Percentiles rank a stretch among this genome's conserved stretches.
Conservation (phyloP, 2,888 invertebrate species). For the Operophtera brumata region DNA sequence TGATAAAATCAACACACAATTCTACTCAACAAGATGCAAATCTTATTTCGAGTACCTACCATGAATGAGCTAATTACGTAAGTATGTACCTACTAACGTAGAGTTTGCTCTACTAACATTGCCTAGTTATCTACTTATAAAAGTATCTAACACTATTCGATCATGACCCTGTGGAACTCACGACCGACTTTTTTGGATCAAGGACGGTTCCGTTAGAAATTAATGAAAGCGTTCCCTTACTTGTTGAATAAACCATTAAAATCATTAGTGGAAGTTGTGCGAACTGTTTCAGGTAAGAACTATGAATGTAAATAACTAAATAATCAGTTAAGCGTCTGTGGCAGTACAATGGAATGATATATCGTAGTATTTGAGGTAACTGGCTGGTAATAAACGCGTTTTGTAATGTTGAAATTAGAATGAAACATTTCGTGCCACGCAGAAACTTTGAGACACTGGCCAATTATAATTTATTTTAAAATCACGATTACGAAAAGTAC, state of each 20-base stretch:
- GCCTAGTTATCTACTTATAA: conserved; percentile 22
- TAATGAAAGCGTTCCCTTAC: conserved; percentile 9
- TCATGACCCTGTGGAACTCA: conserved; percentile 46
- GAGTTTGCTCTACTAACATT: conserved; percentile 28
- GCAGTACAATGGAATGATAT: conserved; percentile 13
- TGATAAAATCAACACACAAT: not conserved
- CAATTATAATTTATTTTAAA: too few species aligned
- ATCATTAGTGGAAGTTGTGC: too few species aligned
- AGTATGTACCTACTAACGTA: not conserved
- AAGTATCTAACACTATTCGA: conserved; percentile 31
- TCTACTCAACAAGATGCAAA: conserved; percentile 4
- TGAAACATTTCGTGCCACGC: too few species aligned
- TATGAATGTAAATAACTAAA: not conserved
- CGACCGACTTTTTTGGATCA: conserved; percentile 51
- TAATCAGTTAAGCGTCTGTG: not conserved
- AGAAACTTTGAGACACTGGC: too few species aligned
- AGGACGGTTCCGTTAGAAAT: conserved; percentile 42
- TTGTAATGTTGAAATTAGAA: not conserved
- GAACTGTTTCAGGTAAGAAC: too few species aligned
- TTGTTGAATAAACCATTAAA: not conserved
- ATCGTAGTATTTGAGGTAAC: not conserved
- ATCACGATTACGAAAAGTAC: too few species aligned
- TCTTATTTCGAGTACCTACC: conserved; percentile 5
- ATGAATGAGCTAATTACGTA: conserved; percentile 4
- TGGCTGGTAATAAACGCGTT: not conserved